phyloP scores from a whole-genome alignment of 2,113 vertebrate species.

The Cyprinus carpio region DNA sequence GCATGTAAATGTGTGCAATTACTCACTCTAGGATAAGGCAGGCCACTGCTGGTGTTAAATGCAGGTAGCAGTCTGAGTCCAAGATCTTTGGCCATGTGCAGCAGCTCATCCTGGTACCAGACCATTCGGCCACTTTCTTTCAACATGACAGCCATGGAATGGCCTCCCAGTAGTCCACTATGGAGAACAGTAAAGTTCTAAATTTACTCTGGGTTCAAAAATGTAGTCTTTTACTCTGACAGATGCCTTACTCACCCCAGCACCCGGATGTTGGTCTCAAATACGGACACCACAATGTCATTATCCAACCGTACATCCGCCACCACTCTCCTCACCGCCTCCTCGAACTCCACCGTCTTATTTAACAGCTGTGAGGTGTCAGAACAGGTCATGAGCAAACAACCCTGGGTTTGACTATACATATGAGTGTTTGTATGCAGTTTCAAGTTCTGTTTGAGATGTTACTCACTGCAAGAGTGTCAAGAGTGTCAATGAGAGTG shows the following conservation, averaged over 20 bases:
- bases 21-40: slow-evolving; percentile 97
- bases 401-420: neutral
- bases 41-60: slow-evolving; percentile 97
- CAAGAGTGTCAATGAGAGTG: slow-evolving; percentile 95
- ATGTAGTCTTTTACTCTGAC: neutral
- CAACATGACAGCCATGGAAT: slow-evolving; percentile 95
- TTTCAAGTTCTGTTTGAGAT: neutral
- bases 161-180: slow-evolving; percentile 93
- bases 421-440: neutral
- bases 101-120: slow-evolving; percentile 94
- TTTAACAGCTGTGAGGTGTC: slow-evolving; percentile 85
- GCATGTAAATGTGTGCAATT: neutral
- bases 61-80: slow-evolving; percentile 92
- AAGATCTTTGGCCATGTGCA: slow-evolving; percentile 94
- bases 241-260: slow-evolving; percentile 84
- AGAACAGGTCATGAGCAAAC: slow-evolving; percentile 3
- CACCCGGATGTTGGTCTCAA: slow-evolving; percentile 98
- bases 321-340: slow-evolving; percentile 91
- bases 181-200: slow-evolving; percentile 27
- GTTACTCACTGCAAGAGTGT: slow-evolving; percentile 92
- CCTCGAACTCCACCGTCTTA: slow-evolving; percentile 96
- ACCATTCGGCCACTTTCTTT: slow-evolving; percentile 90
- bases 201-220: neutral
- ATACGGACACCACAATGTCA: slow-evolving; percentile 97
- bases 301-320: slow-evolving; percentile 95